Base-by-base conservation (phyloP, 2,113 vertebrate genomes). In the Pedionomus torquatus region DNA sequence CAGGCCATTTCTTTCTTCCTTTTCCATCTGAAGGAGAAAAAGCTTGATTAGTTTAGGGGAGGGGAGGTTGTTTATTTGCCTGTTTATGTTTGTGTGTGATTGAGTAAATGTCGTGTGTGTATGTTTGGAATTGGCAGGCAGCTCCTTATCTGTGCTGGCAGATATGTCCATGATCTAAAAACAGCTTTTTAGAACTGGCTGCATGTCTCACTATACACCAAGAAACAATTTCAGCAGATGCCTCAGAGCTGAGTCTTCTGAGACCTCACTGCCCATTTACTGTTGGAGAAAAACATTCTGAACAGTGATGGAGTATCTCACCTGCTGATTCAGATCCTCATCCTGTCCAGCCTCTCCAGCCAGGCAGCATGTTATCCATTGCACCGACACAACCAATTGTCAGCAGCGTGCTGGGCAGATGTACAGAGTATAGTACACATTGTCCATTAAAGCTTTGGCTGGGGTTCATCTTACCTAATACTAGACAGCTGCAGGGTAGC, bases 81-180 rank as follows among this genome's bases (percentile, higher is more conserved):
- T 95, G 92, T 95, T 97, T 95, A 92, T 91, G 49, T 95, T 97
- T 97, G 66, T 76, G n/a, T 89, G 74, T 87, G 92, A 94, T 70
- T 95, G 91, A 95, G 83, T 94, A 89, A 95, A 74, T 77, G 91
- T 54, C 0, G 17, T n/a, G 58, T 84, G 61, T 18, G 41, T 89
- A 82, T 82, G 88, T 71, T 87, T 76, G 57, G 81, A 97, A 82
- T 87, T 96, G 97, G 96, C 96, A 97, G 84, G 83, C 95, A 87
- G 65, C 70, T 91, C 70, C 87, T 96, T 96, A 95, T 97, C 97
- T 95, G 70, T 48, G 70, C 91, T 97, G 95, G 91, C 94, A 97
- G 96, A 95, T 85, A 95, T 2, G 81, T 82, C 74, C 87, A 66
- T 76, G 96, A 92, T 97, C 96, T 95, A 95, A 96, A 97, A 96